Evolutionary conservation across 2,797 vertebrate genomes (phyloP).

Genomic region (Iguana delicatissima): DNA sequence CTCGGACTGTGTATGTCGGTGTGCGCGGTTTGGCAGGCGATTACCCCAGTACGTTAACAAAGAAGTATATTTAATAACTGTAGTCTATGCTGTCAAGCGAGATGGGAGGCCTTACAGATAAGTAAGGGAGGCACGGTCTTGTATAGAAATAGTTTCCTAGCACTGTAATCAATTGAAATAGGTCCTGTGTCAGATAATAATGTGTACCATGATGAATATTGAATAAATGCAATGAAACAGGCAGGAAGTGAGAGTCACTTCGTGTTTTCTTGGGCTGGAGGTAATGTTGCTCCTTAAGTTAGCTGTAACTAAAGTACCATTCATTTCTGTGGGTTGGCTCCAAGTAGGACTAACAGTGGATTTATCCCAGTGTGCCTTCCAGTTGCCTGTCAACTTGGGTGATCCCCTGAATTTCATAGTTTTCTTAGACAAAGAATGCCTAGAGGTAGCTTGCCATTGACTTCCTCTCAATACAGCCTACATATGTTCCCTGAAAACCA

Average conservation of each 20-base stretch:
- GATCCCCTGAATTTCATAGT: too few species aligned
- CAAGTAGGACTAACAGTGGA: too few species aligned
- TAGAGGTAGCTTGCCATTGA: too few species aligned
- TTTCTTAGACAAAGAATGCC: too few species aligned
- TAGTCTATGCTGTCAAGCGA: neutral
- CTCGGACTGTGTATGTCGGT: neutral
- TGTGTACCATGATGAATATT: neutral
- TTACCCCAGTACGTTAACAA: too few species aligned
- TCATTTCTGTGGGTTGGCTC: too few species aligned
- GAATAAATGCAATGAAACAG: too few species aligned
- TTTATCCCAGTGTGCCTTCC: too few species aligned
- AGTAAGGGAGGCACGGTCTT: neutral
- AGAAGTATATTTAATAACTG: neutral
- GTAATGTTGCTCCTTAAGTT: too few species aligned
- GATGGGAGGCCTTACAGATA: neutral
- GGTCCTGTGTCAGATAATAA: rapidly evolving
- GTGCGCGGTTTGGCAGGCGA: neutral
- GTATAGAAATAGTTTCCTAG: neutral
- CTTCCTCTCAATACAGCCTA: too few species aligned
- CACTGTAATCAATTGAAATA: neutral
- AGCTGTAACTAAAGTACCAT: too few species aligned
- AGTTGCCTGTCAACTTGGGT: too few species aligned
- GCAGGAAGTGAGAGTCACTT: neutral
- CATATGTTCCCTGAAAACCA: neutral
- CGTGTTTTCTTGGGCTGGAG: neutral